Evolutionary conservation across 2,797 vertebrate species (phyloP).

Genomic region (Macrochelys suwanniensis): DNA sequence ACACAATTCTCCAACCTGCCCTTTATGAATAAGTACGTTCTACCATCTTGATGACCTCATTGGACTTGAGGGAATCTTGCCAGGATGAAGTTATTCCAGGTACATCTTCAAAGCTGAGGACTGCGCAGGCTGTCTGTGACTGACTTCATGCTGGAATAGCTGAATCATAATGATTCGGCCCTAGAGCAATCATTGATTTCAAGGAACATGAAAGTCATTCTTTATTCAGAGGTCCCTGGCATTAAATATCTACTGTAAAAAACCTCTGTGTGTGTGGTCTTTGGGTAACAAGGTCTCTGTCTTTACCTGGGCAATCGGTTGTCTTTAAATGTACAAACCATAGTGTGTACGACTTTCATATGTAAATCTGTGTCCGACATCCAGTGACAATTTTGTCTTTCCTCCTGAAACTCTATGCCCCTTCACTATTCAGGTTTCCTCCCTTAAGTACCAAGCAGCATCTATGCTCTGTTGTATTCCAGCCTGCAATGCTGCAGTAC

Average conservation of each 20-base stretch:
- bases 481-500: conserved; percentile 75
- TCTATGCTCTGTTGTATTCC: conserved; percentile 25
- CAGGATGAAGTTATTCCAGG: rapidly evolving
- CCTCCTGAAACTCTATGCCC: neutral
- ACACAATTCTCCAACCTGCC: neutral
- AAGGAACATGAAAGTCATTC: neutral
- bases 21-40: rapidly evolving
- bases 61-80: neutral
- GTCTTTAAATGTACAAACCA: neutral
- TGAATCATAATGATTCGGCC: neutral
- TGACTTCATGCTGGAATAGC: rapidly evolving
- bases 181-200: rapidly evolving
- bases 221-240: neutral
- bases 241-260: rapidly evolving
- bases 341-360: rapidly evolving
- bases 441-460: neutral
- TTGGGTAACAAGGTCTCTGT: neutral
- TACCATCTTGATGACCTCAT: rapidly evolving
- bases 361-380: rapidly evolving
- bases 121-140: neutral
- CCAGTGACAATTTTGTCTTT: neutral
- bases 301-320: rapidly evolving
- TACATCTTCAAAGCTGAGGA: neutral
- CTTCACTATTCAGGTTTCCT: neutral
- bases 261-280: rapidly evolving